phyloP scores from a whole-genome alignment of 2,888 invertebrate genomes.

The Acleris emargana region DNA sequence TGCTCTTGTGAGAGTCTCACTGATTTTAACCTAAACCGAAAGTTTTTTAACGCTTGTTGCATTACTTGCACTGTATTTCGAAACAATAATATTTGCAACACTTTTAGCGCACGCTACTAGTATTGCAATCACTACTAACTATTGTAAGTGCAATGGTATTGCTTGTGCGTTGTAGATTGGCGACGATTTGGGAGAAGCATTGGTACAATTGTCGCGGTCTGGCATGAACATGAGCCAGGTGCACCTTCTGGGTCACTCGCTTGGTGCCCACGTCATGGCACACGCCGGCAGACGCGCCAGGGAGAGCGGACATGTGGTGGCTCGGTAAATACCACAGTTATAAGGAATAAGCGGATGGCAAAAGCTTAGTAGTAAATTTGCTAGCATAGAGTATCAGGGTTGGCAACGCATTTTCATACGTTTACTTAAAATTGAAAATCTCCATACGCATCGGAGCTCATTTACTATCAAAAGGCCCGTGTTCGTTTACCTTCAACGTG shows the following conservation, averaged over 20 bases:
- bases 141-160: neutral
- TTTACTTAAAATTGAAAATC: too few species aligned
- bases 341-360: neutral
- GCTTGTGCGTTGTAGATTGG: slow-evolving; percentile 55
- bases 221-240: slow-evolving; percentile 64
- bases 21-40: too few species aligned
- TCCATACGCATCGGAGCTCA: too few species aligned
- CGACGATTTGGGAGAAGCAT: slow-evolving; percentile 53
- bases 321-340: slow-evolving; percentile 54
- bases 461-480: too few species aligned
- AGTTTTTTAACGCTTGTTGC: neutral
- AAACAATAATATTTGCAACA: slow-evolving; percentile 9
- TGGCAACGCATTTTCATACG: too few species aligned
- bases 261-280: slow-evolving; percentile 75
- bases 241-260: slow-evolving; percentile 73
- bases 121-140: too few species aligned
- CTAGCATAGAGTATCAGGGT: too few species aligned
- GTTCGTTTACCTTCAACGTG: too few species aligned
- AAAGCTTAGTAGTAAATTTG: too few species aligned
- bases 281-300: slow-evolving; percentile 63
- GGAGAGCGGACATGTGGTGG: slow-evolving; percentile 54
- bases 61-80: slow-evolving; percentile 7
- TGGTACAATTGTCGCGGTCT: slow-evolving; percentile 53
- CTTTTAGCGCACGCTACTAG: neutral
- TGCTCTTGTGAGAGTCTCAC: too few species aligned